Evolutionary conservation across 2,113 vertebrate genomes (phyloP).

Genomic region (Nycticebus coucang): DNA sequence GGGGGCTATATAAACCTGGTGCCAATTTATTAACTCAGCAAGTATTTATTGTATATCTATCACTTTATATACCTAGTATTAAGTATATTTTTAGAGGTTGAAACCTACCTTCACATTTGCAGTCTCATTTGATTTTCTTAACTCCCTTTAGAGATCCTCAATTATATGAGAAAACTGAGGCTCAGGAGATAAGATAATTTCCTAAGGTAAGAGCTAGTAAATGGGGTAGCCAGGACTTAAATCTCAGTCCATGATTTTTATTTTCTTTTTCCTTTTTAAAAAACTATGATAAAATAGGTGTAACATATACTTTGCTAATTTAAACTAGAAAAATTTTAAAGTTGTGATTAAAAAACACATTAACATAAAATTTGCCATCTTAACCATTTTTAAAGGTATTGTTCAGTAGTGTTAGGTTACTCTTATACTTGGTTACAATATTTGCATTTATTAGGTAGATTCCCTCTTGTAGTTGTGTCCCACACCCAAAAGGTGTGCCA

Average conservation of each 20-base stretch:
- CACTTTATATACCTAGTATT: not conserved
- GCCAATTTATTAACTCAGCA: not conserved
- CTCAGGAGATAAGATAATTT: not conserved
- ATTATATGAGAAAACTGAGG: not conserved
- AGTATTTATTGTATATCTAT: not conserved
- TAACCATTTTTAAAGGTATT: not conserved
- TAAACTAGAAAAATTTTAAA: not conserved
- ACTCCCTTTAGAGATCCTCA: not conserved
- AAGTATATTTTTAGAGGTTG: not conserved
- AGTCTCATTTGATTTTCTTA: slow-evolving; percentile 20
- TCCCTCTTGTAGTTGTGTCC: too few species aligned
- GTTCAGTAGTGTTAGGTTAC: not conserved
- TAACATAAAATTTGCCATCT: not conserved
- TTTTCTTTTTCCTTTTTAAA: not conserved
- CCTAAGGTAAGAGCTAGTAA: not conserved
- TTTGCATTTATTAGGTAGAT: too few species aligned
- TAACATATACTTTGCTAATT: not conserved
- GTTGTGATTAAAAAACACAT: not conserved
- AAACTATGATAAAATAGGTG: not conserved
- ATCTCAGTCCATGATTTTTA: not conserved
- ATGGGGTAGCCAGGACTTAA: not conserved
- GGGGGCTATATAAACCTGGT: not conserved
- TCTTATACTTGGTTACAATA: not conserved
- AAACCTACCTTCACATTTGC: not conserved
- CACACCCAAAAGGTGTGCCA: too few species aligned